Base-by-base conservation (phyloP, 2,113 vertebrate species). In the Notarius quadriscutis region DNA sequence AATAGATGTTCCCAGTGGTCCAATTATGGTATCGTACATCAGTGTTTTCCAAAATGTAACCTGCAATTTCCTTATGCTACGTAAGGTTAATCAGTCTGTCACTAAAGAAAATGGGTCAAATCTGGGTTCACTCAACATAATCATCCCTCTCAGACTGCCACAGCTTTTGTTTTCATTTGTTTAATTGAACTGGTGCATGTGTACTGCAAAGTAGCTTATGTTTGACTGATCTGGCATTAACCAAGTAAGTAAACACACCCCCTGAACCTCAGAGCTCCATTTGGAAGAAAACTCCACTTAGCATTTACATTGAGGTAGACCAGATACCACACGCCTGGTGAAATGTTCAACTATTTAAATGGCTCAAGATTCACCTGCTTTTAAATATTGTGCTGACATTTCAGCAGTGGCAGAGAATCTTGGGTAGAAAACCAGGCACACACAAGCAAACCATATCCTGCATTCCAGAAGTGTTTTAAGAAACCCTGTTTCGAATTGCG, bases 231-330 rank as follows among this genome's bases (percentile, higher is more conserved):
- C 51, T 71, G 48, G 63, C 85, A 25, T 71, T 81, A 63, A 57
- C n/a, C 12, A 12, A 25, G 67, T 75, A 88, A 88, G 80, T 81
- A 88, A 88, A 92, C 91, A 89, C 83, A 55, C 3, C 4, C 10
- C 41, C n/a, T 58, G 11, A 57, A 81, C 34, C 20, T 51, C 27
- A 80, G 67, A 65, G 15, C 4, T 18, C 65, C 2, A 0, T 51
- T 86, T 57, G 75, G 55, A 87, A 57, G 51, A 77, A 81, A 78
- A 55, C 25, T 50, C 65, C 48, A 53, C 67, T 84, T 67, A 55
- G 20, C 75, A 79, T 67, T 83, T 88, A 82, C 81, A 53, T 20
- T 88, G 85, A 87, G 55, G 78, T 60, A 87, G 25, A 69, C 25
- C 82, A 78, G 85, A 86, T 81, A 65, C 65, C 12, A 20, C 62